Conservation (phyloP, 2,888 invertebrate genomes). For the Drosophila anomalata region DNA sequence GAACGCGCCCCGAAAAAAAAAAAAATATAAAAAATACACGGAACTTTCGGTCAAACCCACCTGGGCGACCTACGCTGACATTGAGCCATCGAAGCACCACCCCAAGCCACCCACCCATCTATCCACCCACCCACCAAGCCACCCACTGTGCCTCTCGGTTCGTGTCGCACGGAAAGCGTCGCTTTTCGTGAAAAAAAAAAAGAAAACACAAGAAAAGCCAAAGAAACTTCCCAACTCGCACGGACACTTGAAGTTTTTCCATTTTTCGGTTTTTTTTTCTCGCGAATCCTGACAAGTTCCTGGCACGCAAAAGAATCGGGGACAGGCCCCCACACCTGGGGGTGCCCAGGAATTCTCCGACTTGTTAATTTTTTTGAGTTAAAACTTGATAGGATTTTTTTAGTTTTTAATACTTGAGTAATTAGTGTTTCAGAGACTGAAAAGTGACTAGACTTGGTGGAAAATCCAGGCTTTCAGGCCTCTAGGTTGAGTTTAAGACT, state of each 20-base stretch:
- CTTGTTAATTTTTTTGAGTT: too few relatives aligned
- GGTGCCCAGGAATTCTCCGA: background rate
- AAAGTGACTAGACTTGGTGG: too few relatives aligned
- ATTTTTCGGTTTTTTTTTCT: conserved; percentile 27
- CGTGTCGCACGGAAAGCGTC: conserved; percentile 65
- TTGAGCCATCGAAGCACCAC: conserved; percentile 41
- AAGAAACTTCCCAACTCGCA: conserved; percentile 46
- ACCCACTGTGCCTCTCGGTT: conserved; percentile 35
- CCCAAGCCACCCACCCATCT: background rate
- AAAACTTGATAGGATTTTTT: too few relatives aligned
- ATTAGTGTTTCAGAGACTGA: too few relatives aligned
- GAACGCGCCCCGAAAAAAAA: conserved; percentile 19
- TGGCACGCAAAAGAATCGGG: conserved; percentile 21
- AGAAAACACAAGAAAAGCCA: conserved; percentile 6
- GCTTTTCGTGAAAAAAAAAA: conserved; percentile 13
- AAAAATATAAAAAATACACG: background rate
- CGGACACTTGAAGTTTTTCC: conserved; percentile 57
- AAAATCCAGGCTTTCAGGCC: too few relatives aligned
- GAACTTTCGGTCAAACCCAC: background rate
- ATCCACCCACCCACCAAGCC: background rate
- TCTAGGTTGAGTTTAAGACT: too few relatives aligned
- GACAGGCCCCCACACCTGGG: background rate
- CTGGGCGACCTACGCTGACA: conserved; percentile 70
- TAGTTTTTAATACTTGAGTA: too few relatives aligned
- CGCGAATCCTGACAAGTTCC: conserved; percentile 30